phyloP scores from a whole-genome alignment of 2,797 vertebrate genomes.

The Capromys pilorides region DNA sequence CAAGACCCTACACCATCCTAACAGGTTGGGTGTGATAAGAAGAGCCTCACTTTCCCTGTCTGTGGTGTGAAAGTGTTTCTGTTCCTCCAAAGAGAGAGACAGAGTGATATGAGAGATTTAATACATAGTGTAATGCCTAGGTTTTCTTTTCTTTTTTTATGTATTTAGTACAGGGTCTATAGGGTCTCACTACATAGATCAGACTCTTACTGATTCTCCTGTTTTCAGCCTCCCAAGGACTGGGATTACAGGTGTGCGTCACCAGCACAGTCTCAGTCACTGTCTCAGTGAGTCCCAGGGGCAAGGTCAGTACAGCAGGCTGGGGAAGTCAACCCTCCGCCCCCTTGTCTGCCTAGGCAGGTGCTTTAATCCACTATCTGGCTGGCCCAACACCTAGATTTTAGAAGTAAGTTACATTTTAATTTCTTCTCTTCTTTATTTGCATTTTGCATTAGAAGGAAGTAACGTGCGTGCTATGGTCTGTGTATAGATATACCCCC shows the following conservation, averaged over 20 bases:
- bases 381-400: not conserved
- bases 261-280: too few species aligned
- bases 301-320: too few species aligned
- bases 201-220: too few species aligned
- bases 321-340: too few species aligned
- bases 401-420: not conserved
- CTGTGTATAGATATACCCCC: not conserved
- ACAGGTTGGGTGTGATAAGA: not conserved
- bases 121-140: not conserved
- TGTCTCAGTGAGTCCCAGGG: too few species aligned
- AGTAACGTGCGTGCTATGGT: not conserved
- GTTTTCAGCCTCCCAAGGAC: too few species aligned
- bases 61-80: not conserved
- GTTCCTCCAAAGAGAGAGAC: not conserved
- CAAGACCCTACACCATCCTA: not conserved
- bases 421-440: not conserved
- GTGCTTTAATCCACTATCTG: too few species aligned
- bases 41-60: not conserved
- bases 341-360: too few species aligned
- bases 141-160: too few species aligned
- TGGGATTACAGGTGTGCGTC: too few species aligned
- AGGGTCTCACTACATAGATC: too few species aligned
- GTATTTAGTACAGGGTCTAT: too few species aligned
- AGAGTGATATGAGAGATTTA: not conserved
- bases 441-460: not conserved